These are phyloP conservation scores for Varecia variegata DNA, from an alignment of 2,797 vertebrate genomes.

Conservation along the genomic window DNA sequence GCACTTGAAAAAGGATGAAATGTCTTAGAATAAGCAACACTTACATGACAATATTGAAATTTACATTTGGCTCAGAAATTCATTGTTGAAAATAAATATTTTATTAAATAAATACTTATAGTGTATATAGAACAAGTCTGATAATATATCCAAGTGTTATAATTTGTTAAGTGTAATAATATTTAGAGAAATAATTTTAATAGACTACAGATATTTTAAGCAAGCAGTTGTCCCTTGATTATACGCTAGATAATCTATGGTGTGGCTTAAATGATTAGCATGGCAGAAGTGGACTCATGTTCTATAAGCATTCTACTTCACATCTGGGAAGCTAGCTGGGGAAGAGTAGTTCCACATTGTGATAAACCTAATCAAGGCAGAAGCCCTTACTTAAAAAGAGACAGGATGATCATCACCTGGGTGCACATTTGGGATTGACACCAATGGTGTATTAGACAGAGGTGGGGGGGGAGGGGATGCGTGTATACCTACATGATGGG, in stretches of 20 bases:
- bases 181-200: neutral
- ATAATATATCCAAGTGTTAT: neutral
- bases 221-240: neutral
- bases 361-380: neutral
- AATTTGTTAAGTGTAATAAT: neutral
- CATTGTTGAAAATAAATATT: neutral
- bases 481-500: too few species aligned
- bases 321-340: neutral
- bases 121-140: neutral
- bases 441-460: too few species aligned
- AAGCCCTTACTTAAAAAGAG: neutral
- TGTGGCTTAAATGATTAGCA: neutral
- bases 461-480: too few species aligned
- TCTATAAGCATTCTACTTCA: neutral
- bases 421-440: too few species aligned
- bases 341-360: neutral
- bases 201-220: neutral
- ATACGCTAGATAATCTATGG: neutral
- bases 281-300: neutral
- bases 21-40: neutral
- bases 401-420: too few species aligned
- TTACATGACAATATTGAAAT: neutral
- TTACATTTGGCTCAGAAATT: neutral
- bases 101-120: constrained; percentile 5
- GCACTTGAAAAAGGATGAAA: neutral